Evolutionary conservation across 1,140 invertebrate genomes (phyloP), one percentile per base, ranked within the genome.

Genomic region (Drosophila carrolli): DNA sequence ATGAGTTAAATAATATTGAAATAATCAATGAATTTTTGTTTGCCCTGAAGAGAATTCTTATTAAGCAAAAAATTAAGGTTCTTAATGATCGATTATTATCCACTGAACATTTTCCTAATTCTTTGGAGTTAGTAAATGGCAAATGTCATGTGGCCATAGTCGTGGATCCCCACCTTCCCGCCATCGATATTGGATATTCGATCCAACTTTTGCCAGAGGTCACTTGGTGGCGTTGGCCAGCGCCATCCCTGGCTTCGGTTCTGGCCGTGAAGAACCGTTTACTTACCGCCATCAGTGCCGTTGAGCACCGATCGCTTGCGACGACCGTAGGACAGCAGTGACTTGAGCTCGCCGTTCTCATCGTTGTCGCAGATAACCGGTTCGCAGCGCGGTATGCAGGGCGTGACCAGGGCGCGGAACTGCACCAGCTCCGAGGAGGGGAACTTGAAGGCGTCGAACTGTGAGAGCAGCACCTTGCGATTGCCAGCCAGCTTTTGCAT

Each of bases 361-460:
- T 95, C 94, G 60, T 96, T 94, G 79, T 97, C 96, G 92, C 97
- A 98, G 85, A 97, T 96, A n/a, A 97, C 97, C 16, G 97, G 97
- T 93, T 98, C 97, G 91, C 97, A 98, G 40, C 95, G 95, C 8
- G 97, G 97, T 95, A 98, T 96, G 92, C 97, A 98, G 0, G 97
- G 97, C 11, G 97, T 98, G 23, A 98, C 97, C 80, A 98, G 92
- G 13, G 97, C 97, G 70, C 97, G 95, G 95, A 98, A 98, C 93
- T 98, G 97, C 3, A 98, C 97, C 43, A 98, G 95, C 92, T 98
- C 97, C 1, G 97, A 98, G 46, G 97, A 97, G 8, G 97, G 97
- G 94, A 98, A 98, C 91, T 98, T 98, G 95, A 98, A 98, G 19
- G 97, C 97, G 92, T 98, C 97, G 93, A 98, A 98, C 92, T 97